These are phyloP conservation scores for Zaprionus africanus DNA, from an alignment of 1,140 invertebrate species.

Conservation along the genomic window DNA sequence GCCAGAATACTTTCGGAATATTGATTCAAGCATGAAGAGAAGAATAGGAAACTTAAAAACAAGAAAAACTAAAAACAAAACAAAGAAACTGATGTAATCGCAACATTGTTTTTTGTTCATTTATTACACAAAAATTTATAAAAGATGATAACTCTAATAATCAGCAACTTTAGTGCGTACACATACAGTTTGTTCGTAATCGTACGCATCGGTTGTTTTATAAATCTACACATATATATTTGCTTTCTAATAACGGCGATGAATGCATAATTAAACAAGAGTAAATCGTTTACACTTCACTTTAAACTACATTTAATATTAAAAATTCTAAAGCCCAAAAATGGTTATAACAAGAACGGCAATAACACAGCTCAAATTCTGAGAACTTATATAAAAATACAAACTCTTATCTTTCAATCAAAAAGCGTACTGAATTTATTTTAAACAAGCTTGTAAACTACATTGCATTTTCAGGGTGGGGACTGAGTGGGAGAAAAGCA, in stretches of 20 bases:
- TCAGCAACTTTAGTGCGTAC: conserved; percentile 23
- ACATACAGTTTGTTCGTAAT: conserved; percentile 16
- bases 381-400: conserved; percentile 81
- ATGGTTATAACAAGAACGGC: conserved; percentile 70
- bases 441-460: background rate
- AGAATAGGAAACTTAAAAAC: conserved; percentile 12
- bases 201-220: conserved; percentile 30
- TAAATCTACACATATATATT: conserved; percentile 44
- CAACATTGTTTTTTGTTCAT: conserved; percentile 31
- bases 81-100: conserved; percentile 29
- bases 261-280: conserved; percentile 38
- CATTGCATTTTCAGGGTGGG: background rate
- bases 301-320: conserved; percentile 74
- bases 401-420: conserved; percentile 80
- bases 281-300: conserved; percentile 74
- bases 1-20: conserved; percentile 23
- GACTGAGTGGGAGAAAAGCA: background rate
- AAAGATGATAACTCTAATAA: conserved; percentile 6
- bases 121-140: conserved; percentile 17
- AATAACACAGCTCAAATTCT: conserved; percentile 80
- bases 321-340: conserved; percentile 70
- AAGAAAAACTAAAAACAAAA: background rate
- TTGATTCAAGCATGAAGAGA: conserved; percentile 20
- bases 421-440: conserved; percentile 40
- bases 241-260: conserved; percentile 45